These are phyloP conservation scores for Xenentodon cancila DNA, from an alignment of 2,797 vertebrate species.

Conservation along the genomic window DNA sequence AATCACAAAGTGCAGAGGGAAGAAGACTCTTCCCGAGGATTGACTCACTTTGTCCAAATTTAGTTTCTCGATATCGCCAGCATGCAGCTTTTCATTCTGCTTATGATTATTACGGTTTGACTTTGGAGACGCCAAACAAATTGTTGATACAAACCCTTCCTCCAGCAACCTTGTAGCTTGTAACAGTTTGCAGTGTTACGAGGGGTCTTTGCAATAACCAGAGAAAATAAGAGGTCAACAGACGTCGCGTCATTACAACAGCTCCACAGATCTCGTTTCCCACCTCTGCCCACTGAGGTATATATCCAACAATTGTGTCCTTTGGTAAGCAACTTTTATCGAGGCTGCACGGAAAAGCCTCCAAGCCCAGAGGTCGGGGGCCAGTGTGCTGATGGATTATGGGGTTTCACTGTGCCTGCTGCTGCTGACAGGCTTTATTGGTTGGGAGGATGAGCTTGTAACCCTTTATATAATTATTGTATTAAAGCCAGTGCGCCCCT, in stretches of 20 bases:
- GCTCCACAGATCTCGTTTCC: slow-evolving; percentile 77
- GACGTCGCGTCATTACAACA: slow-evolving; percentile 64
- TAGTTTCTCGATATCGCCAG: slow-evolving; percentile 3
- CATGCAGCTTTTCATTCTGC: not conserved
- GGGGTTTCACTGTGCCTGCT: slow-evolving; percentile 90
- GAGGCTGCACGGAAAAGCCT: slow-evolving; percentile 85
- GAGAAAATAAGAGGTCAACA: slow-evolving; percentile 47
- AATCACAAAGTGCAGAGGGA: slow-evolving; percentile 25
- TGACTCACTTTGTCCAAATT: slow-evolving; percentile 19
- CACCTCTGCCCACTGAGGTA: slow-evolving; percentile 59
- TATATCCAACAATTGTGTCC: slow-evolving; percentile 79
- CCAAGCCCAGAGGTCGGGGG: slow-evolving; percentile 92
- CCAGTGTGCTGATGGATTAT: slow-evolving; percentile 98
- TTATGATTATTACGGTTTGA: not conserved
- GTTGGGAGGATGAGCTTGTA: slow-evolving; percentile 98
- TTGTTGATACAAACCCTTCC: slow-evolving; percentile 4
- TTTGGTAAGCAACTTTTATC: slow-evolving; percentile 87
- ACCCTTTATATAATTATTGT: slow-evolving; percentile 99
- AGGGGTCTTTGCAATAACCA: slow-evolving; percentile 31
- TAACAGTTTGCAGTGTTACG: not conserved
- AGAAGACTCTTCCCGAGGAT: slow-evolving; percentile 31
- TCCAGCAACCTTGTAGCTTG: too few species aligned
- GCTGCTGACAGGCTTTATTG: slow-evolving; percentile 98
- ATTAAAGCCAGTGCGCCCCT: slow-evolving; percentile 92
- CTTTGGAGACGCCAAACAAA: not conserved